phyloP scores from a whole-genome alignment of 2,888 invertebrate species.

The Xylota sylvarum region DNA sequence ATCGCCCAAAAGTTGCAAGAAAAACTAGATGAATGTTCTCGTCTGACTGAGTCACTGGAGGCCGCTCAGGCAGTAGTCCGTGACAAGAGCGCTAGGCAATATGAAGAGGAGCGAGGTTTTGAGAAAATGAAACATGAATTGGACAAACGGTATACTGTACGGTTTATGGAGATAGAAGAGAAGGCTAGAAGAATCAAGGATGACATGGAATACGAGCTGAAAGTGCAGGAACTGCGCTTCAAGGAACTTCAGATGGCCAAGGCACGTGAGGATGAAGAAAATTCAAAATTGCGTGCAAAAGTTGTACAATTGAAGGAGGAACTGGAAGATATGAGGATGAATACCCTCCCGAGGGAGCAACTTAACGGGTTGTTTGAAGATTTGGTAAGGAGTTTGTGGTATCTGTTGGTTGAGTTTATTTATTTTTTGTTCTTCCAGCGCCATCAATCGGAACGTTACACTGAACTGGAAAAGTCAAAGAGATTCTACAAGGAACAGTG shows the following conservation, averaged over 20 bases:
- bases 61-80: constrained; percentile 73
- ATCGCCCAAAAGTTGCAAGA: constrained; percentile 87
- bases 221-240: constrained; percentile 85
- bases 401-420: neutral
- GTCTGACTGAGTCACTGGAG: constrained; percentile 87
- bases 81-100: constrained; percentile 51
- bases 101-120: constrained; percentile 80
- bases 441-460: constrained; percentile 86
- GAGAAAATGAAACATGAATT: constrained; percentile 87
- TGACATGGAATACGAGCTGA: constrained; percentile 86
- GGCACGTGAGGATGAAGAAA: constrained; percentile 84
- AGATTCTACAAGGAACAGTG: constrained; percentile 92
- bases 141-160: constrained; percentile 87
- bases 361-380: constrained; percentile 89
- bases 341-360: constrained; percentile 88
- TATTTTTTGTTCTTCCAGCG: constrained; percentile 67
- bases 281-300: constrained; percentile 81
- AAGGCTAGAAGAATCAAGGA: constrained; percentile 87
- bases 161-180: constrained; percentile 87
- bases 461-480: constrained; percentile 88
- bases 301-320: constrained; percentile 80
- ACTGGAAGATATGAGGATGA: constrained; percentile 85
- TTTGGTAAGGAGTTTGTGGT: constrained; percentile 85
- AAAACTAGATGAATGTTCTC: constrained; percentile 88
- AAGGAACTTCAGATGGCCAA: constrained; percentile 85